These are phyloP conservation scores for Bos indicus DNA, from an alignment of 2,113 vertebrate genomes.

Conservation along the genomic window DNA sequence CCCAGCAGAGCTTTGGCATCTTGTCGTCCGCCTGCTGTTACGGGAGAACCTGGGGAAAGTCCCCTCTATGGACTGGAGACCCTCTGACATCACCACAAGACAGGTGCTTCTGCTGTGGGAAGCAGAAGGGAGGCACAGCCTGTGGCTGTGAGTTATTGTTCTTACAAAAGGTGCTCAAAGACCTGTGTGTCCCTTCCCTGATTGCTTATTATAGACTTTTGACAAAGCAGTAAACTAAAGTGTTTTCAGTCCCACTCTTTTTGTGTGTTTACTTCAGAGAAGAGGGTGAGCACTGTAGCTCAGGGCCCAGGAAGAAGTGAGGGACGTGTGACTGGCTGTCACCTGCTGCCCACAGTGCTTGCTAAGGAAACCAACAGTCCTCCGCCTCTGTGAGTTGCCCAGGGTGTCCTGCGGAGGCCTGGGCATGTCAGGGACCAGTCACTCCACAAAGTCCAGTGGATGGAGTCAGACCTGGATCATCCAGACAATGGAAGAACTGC, in stretches of 20 bases:
- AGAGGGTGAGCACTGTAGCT: not conserved
- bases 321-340: too few species aligned
- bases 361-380: not conserved
- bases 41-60: not conserved
- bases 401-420: not conserved
- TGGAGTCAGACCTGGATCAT: not conserved
- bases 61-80: not conserved
- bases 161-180: not conserved
- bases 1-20: not conserved
- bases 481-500: rapidly evolving
- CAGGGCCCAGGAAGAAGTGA: not conserved
- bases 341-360: not conserved
- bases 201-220: not conserved
- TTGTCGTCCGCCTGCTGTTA: not conserved
- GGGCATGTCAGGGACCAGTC: not conserved
- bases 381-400: not conserved
- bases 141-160: not conserved
- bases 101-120: not conserved
- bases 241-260: not conserved
- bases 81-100: not conserved
- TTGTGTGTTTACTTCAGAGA: not conserved
- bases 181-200: not conserved
- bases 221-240: not conserved
- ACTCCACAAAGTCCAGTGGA: not conserved
- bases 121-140: not conserved